phyloP scores from a whole-genome alignment of 2,113 vertebrate genomes.

The Nymphicus hollandicus region DNA sequence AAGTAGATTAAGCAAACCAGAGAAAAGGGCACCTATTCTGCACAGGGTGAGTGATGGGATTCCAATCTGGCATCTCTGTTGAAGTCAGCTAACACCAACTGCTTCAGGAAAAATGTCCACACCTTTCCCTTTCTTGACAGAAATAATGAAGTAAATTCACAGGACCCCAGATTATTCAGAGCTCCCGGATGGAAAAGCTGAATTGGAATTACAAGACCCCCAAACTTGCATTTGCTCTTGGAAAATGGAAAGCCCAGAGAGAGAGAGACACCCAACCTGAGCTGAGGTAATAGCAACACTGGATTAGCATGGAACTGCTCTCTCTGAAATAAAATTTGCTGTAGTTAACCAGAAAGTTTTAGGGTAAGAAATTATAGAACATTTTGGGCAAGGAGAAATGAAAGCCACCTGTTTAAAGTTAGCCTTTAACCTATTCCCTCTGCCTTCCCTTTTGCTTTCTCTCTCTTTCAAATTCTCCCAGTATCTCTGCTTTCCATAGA shows the following conservation, averaged over 20 bases:
- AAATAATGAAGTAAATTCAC: not conserved
- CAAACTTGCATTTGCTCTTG: not conserved
- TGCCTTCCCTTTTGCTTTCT: slow-evolving; percentile 50
- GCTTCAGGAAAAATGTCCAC: not conserved
- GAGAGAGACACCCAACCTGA: not conserved
- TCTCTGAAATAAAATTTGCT: slow-evolving; percentile 12
- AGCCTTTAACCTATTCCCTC: slow-evolving; percentile 60
- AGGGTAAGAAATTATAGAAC: slow-evolving; percentile 32
- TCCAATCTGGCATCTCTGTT: not conserved
- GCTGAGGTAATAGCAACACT: slow-evolving; percentile 10
- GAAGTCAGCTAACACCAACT: not conserved
- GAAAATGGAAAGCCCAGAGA: not conserved
- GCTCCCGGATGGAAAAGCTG: not conserved
- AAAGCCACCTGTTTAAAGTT: slow-evolving; percentile 66
- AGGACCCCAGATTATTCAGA: not conserved
- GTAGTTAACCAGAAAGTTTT: slow-evolving; percentile 55
- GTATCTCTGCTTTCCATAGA: slow-evolving; percentile 66
- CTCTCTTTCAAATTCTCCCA: slow-evolving; percentile 53
- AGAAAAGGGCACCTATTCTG: not conserved
- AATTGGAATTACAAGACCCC: not conserved
- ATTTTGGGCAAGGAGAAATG: slow-evolving; percentile 61
- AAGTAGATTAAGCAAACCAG: not conserved
- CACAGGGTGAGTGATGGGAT: not conserved
- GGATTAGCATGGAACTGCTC: slow-evolving; percentile 27
- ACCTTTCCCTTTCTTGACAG: not conserved